Conservation (phyloP, 1,140 invertebrate genomes). For the Euborellia annulipes region DNA sequence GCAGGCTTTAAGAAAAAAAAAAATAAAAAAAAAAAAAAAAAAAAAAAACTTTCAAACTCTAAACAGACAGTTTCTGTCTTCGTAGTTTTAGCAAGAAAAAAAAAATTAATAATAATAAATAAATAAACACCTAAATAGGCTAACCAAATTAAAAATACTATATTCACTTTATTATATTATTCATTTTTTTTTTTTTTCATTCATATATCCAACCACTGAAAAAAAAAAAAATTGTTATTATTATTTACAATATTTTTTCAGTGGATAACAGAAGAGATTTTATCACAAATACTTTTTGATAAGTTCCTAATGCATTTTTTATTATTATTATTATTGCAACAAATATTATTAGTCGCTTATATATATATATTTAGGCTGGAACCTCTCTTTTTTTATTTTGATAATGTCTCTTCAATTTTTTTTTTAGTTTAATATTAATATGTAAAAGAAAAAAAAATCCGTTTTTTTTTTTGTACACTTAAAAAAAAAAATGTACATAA, state of each 20-base stretch:
- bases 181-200: conserved; percentile 9
- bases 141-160: not conserved
- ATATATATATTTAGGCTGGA: not conserved
- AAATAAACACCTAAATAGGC: not conserved
- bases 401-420: too few relatives aligned
- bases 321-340: not conserved
- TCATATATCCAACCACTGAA: conserved; percentile 13
- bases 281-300: conserved; percentile 8
- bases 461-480: not conserved
- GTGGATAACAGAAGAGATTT: conserved; percentile 9
- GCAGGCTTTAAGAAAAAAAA: not conserved
- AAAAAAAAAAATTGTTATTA: not conserved
- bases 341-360: not conserved
- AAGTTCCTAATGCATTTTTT: not conserved
- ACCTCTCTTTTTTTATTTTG: too few relatives aligned
- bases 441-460: conserved; percentile 7
- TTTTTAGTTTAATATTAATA: conserved; percentile 3
- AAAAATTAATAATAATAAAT: not conserved
- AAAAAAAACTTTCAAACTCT: too few relatives aligned
- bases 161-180: conserved; percentile 1
- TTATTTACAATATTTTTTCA: conserved; percentile 4
- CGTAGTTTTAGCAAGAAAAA: not conserved
- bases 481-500: conserved; percentile 6
- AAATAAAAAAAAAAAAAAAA: too few relatives aligned
- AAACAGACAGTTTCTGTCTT: not conserved